Percentiles rank a stretch among this genome's conserved stretches.
These are phyloP conservation scores for Drosophila grimshawi DNA, from an alignment of 1,140 invertebrate species.

Conservation along the genomic window DNA sequence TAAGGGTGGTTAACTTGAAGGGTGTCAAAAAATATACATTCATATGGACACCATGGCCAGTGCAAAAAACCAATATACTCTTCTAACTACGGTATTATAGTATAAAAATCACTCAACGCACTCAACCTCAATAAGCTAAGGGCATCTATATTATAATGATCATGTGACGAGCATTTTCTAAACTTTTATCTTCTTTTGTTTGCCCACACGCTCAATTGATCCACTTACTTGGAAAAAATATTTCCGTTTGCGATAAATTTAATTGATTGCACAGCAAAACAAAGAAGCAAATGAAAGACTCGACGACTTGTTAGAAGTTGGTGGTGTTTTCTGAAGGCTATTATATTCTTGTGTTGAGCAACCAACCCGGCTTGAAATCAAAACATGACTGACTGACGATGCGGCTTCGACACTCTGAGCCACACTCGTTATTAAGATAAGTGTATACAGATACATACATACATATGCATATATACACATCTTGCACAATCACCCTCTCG, in stretches of 20 bases:
- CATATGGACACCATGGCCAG: too few relatives aligned
- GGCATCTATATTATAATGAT: not conserved
- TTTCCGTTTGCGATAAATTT: slow-evolving; percentile 34
- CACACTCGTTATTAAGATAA: slow-evolving; percentile 21
- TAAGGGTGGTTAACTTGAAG: too few relatives aligned
- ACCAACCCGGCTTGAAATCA: slow-evolving; percentile 28
- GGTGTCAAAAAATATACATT: too few relatives aligned
- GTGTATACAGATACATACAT: not conserved
- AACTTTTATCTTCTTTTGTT: slow-evolving; percentile 16
- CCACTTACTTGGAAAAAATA: slow-evolving; percentile 36
- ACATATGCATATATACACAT: not conserved
- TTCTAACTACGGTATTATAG: too few relatives aligned
- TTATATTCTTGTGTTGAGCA: slow-evolving; percentile 4
- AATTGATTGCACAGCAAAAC: slow-evolving; percentile 26
- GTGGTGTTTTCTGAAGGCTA: slow-evolving; percentile 29
- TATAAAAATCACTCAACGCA: not conserved
- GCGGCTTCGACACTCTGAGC: not conserved
- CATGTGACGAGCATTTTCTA: not conserved
- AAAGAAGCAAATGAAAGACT: slow-evolving; percentile 17
- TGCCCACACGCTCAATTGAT: slow-evolving; percentile 28
- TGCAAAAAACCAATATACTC: too few relatives aligned
- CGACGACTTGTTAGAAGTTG: slow-evolving; percentile 20
- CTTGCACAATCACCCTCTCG: slow-evolving; percentile 21
- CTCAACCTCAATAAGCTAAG: slow-evolving; percentile 7
- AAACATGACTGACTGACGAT: slow-evolving; percentile 30